Percentiles rank a stretch among this genome's conserved stretches.
Conservation (phyloP, 2,113 vertebrate species). For the Phalacrocorax pelagicus region DNA sequence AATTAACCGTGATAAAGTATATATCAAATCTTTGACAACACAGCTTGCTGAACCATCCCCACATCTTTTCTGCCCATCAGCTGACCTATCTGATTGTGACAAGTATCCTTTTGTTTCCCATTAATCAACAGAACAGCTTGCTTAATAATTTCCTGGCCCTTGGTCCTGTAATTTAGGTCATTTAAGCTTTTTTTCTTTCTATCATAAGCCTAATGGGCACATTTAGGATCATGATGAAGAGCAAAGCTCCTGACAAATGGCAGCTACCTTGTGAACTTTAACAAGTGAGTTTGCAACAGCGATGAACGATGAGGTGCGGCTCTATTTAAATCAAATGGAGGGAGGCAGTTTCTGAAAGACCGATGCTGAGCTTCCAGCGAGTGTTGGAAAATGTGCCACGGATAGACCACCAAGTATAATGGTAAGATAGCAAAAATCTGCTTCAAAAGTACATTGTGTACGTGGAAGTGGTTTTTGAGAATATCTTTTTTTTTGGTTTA, state of each 20-base stretch:
- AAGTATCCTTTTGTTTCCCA: background rate
- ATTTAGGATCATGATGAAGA: background rate
- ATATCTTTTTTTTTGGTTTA: background rate
- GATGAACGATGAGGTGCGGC: background rate
- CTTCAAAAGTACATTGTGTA: background rate
- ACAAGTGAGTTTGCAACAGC: background rate
- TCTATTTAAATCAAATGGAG: background rate
- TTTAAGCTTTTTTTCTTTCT: background rate
- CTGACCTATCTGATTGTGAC: background rate
- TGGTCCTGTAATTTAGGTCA: background rate
- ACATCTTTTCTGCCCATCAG: background rate
- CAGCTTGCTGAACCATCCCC: background rate
- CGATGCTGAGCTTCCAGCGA: background rate
- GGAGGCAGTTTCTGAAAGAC: background rate
- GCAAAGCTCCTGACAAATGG: background rate
- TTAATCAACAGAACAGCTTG: conserved; percentile 1
- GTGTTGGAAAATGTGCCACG: background rate
- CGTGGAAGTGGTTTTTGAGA: background rate
- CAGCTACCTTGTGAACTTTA: background rate
- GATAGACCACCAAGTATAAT: background rate
- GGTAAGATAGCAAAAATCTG: background rate
- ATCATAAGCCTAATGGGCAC: background rate
- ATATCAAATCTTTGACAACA: background rate
- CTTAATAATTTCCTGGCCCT: conserved; percentile 13
- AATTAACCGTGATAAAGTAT: background rate